Conservation (phyloP, 2,113 vertebrate genomes). For the Pomatostomus ruficeps region DNA sequence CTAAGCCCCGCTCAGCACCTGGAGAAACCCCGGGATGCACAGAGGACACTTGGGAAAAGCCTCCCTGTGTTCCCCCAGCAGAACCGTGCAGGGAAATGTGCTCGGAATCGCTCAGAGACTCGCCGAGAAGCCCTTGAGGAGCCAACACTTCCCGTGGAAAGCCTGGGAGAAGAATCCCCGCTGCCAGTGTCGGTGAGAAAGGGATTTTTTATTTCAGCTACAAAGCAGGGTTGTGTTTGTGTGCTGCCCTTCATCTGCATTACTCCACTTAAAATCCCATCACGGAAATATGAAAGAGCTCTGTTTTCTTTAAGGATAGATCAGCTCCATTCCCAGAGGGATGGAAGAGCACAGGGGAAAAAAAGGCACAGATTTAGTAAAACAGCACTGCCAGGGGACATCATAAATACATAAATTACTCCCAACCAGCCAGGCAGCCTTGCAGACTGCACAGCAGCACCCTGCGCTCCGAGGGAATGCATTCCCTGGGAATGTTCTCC, state of each 20-base stretch:
- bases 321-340: constrained; percentile 16
- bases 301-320: constrained; percentile 42
- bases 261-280: constrained; percentile 47
- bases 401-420: constrained; percentile 57
- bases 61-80: neutral
- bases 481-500: neutral
- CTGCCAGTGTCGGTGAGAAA: neutral
- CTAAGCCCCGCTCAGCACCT: neutral
- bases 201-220: constrained; percentile 41
- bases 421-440: neutral
- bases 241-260: constrained; percentile 49
- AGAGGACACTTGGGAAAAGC: constrained; percentile 6
- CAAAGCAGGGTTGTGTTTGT: constrained; percentile 11
- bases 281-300: constrained; percentile 47
- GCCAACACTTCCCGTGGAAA: neutral
- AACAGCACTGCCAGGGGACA: constrained; percentile 42
- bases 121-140: constrained; percentile 1
- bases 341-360: constrained; percentile 10
- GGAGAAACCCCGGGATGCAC: neutral
- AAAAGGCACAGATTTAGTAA: constrained; percentile 40
- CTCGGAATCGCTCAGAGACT: neutral
- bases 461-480: neutral
- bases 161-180: neutral
- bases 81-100: neutral
- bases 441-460: neutral